phyloP scores from a whole-genome alignment of 1,140 invertebrate species.

The Linepithema humile region DNA sequence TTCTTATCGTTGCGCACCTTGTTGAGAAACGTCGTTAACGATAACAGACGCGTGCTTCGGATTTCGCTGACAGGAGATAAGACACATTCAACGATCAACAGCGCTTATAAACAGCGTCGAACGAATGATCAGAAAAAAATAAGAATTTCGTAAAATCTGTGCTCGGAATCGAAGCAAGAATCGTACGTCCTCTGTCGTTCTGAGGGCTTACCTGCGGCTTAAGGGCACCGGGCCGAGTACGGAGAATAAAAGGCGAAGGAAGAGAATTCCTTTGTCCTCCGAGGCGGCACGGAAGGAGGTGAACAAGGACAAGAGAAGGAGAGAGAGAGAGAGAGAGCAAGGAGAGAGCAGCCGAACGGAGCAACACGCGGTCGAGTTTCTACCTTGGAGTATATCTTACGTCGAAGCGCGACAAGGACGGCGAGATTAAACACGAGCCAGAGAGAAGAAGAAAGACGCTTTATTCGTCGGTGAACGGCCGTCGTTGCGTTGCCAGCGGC shows the following conservation, averaged over 20 bases:
- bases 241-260: constrained; percentile 57
- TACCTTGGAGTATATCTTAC: constrained; percentile 53
- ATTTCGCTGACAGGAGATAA: constrained; percentile 3
- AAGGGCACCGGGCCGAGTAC: constrained; percentile 34
- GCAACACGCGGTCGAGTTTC: constrained; percentile 69
- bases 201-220: constrained; percentile 29
- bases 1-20: background rate
- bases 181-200: background rate
- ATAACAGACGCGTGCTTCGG: constrained; percentile 1
- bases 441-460: constrained; percentile 47
- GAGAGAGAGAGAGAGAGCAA: constrained; percentile 22
- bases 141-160: background rate
- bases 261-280: constrained; percentile 82
- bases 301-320: constrained; percentile 15
- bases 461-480: constrained; percentile 72
- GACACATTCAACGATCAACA: no score
- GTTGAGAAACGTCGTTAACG: constrained; percentile 6
- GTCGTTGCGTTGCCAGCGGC: constrained; percentile 63
- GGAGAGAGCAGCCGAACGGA: constrained; percentile 44
- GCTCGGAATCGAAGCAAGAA: background rate
- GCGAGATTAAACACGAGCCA: constrained; percentile 24
- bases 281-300: constrained; percentile 1
- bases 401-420: background rate
- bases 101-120: background rate
- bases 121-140: no score